Conservation (phyloP, 1,140 invertebrate species). For the Himalopsyche phryganea region DNA sequence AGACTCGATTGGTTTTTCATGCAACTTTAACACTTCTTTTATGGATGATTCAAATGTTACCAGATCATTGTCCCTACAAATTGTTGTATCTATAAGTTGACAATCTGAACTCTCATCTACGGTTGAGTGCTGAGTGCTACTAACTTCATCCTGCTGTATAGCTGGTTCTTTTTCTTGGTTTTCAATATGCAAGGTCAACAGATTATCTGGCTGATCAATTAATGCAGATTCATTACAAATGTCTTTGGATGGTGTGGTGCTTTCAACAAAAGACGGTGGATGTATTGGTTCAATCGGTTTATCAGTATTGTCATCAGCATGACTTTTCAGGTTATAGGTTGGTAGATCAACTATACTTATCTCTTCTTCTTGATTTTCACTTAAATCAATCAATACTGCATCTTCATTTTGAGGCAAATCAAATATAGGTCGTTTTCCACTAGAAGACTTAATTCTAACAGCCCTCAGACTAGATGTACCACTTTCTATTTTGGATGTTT, state of each 20-base stretch:
- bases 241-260: constrained; percentile 18
- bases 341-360: not conserved
- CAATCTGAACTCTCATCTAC: constrained; percentile 18
- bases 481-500: constrained; percentile 5
- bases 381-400: not conserved
- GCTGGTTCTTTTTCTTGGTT: constrained; percentile 9
- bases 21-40: no score
- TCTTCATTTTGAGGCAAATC: not conserved
- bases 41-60: no score
- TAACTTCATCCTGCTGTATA: constrained; percentile 31
- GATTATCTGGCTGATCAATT: not conserved
- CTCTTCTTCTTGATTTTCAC: not conserved
- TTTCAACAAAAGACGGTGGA: not conserved
- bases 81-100: not conserved
- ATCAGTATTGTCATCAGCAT: not conserved
- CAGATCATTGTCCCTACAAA: not conserved
- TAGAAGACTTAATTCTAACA: constrained; percentile 22
- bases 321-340: not conserved
- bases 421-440: constrained; percentile 11
- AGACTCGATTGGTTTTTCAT: no score
- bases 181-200: not conserved
- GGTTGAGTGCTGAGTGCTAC: constrained; percentile 25
- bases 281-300: not conserved
- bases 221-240: not conserved
- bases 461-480: constrained; percentile 20